Conservation (phyloP, 2,888 invertebrate genomes). For the Pyrrhia umbra region DNA sequence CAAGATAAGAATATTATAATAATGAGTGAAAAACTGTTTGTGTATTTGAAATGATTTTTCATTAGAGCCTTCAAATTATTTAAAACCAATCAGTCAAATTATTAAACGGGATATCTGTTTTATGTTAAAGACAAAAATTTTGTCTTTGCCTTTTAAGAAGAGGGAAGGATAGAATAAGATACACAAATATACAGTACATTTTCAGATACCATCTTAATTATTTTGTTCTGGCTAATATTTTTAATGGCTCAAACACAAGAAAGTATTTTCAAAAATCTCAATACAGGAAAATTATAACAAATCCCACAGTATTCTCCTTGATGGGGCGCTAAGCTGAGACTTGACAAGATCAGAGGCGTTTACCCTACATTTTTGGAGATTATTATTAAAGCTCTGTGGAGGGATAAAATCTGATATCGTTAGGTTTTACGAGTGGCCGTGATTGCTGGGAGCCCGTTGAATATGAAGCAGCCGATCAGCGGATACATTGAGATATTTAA, state of each 20-base stretch:
- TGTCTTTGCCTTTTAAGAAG: not conserved
- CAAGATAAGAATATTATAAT: not conserved
- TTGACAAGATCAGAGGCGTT: slow-evolving; percentile 65
- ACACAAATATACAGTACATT: not conserved
- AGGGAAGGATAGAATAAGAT: not conserved
- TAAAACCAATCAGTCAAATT: not conserved
- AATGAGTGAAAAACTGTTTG: slow-evolving; percentile 13
- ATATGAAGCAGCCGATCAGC: slow-evolving; percentile 65
- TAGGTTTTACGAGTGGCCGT: slow-evolving; percentile 71
- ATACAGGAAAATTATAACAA: slow-evolving; percentile 53
- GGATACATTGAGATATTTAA: slow-evolving; percentile 53
- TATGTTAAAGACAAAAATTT: not conserved
- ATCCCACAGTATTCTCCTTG: slow-evolving; percentile 52
- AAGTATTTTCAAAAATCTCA: slow-evolving; percentile 34
- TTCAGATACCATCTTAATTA: too few relatives aligned
- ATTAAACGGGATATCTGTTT: not conserved
- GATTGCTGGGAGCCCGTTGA: slow-evolving; percentile 65
- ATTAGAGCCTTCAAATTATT: not conserved
- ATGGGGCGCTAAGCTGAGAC: slow-evolving; percentile 62
- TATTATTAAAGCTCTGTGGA: slow-evolving; percentile 68
- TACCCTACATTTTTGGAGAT: slow-evolving; percentile 66
- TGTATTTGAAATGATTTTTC: slow-evolving; percentile 10
- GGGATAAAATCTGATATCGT: slow-evolving; percentile 70
- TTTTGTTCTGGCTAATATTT: too few relatives aligned
- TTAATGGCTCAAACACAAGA: not conserved